Evolutionary conservation across 2,113 vertebrate species (phyloP).

Genomic region (Ochotona princeps): DNA sequence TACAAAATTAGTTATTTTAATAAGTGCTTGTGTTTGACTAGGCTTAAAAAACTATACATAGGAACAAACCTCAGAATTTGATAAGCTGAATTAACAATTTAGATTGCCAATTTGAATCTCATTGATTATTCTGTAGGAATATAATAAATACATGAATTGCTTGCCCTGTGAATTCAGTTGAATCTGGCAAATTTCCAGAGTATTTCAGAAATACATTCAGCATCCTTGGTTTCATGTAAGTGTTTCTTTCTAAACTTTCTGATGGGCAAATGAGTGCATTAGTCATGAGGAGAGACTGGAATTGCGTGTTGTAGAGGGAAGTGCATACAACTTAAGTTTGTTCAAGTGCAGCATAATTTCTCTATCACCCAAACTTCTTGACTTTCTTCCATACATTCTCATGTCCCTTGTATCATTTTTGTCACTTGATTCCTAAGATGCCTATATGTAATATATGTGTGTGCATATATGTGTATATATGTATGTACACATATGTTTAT

Average conservation of each 20-base stretch:
- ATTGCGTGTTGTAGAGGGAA: neutral
- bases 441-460: too few species aligned
- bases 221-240: neutral
- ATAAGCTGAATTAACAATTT: neutral
- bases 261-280: conserved; percentile 12
- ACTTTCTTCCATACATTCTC: neutral
- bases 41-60: neutral
- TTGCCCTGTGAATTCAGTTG: neutral
- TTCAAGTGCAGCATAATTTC: conserved; percentile 23
- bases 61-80: neutral
- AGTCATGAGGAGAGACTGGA: neutral
- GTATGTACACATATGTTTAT: too few species aligned
- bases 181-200: neutral
- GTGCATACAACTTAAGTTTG: neutral
- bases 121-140: neutral
- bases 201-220: conserved; percentile 34
- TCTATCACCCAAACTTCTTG: neutral
- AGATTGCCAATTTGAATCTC: conserved; percentile 4
- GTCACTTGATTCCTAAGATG: too few species aligned
- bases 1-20: neutral
- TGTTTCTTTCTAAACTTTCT: conserved; percentile 14
- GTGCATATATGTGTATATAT: too few species aligned
- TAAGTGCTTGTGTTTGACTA: neutral
- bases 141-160: neutral
- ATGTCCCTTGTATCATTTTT: neutral